These are phyloP conservation scores for Pleuronectes platessa DNA, from an alignment of 2,113 vertebrate species.

Conservation along the genomic window DNA sequence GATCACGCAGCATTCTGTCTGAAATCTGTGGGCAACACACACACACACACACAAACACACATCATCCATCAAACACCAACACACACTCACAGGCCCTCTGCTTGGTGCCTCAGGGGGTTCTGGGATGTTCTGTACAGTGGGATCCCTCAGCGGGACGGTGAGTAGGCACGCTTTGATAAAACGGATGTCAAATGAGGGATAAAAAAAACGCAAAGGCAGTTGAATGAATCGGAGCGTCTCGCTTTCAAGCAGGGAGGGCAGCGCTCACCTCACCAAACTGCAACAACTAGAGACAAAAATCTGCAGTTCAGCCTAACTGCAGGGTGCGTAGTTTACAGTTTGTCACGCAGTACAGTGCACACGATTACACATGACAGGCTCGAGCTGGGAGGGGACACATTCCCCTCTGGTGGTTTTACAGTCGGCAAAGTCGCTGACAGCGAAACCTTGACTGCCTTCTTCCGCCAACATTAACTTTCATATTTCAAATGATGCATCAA, in stretches of 20 bases:
- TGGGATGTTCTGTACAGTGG: constrained; percentile 50
- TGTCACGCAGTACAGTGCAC: constrained; percentile 49
- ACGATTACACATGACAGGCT: constrained; percentile 32
- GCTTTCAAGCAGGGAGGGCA: constrained; percentile 57
- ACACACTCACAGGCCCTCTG: constrained; percentile 4
- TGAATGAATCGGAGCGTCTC: constrained; percentile 42
- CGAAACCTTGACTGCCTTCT: not conserved
- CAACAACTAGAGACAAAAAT: constrained; percentile 2
- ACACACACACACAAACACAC: constrained; percentile 5
- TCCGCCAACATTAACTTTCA: not conserved
- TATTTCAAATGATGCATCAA: not conserved
- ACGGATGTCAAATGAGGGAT: constrained; percentile 26
- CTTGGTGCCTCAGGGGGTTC: constrained; percentile 12
- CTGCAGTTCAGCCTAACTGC: constrained; percentile 10
- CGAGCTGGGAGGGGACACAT: not conserved
- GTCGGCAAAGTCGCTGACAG: not conserved
- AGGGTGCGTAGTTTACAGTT: constrained; percentile 26
- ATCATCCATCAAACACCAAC: not conserved
- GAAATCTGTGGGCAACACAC: constrained; percentile 15
- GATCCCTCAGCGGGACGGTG: constrained; percentile 33
- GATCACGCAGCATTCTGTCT: constrained; percentile 1
- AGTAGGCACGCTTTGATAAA: constrained; percentile 65
- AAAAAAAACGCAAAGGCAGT: constrained; percentile 39
- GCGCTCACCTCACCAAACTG: constrained; percentile 29
- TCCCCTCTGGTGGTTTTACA: not conserved